Base-by-base conservation (phyloP, 2,113 vertebrate genomes). In the Triplophysa dalaica region DNA sequence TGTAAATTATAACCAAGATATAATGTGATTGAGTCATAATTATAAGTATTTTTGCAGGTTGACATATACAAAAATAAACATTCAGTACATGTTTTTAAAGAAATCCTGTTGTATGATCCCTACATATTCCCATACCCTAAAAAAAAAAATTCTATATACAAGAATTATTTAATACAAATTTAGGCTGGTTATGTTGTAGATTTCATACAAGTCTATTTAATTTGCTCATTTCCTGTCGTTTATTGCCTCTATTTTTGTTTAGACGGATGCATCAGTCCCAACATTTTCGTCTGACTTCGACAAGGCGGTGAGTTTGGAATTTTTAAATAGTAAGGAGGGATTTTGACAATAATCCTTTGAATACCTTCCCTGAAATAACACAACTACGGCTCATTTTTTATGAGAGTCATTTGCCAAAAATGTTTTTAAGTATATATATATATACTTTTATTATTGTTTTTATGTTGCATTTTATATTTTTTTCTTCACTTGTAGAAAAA, bases 271-370 rank as follows among this genome's bases (percentile, higher is more conserved):
- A 12, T 68, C 89, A 38, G 88, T 88, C 4, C 89, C 95, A 68
- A 85, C 92, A 48, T 95, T 96, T 85, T 88, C 90, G 65, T 85
- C 92, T 8, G 94, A 96, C 66, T 85, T 93, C 80, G 90, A 95
- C 82, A 85, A 89, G 60, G 88, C 94, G 94, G 96, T 98, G 88
- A 96, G 95, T 92, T 80, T 10, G 0, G 11, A 52, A 56, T 13
- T 63, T 79, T 85, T 12, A 2, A 29, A 29, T 29, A 29, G 26
- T 12, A 2, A 33, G 29, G 21, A 48, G 62, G 9, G 83, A 79
- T 82, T 77, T 84, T 22, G 19, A 73, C 29, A 41, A 54, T 29
- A 33, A 52, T 70, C 16, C 5, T 58, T 38, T 22, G 33, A 33
- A 33, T 5, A 43, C n/a, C 12, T 60, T 24, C 13, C 13, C 33